Evolutionary conservation across 1,140 invertebrate genomes (phyloP).

Genomic region (Pseudachorutes palmiensis): DNA sequence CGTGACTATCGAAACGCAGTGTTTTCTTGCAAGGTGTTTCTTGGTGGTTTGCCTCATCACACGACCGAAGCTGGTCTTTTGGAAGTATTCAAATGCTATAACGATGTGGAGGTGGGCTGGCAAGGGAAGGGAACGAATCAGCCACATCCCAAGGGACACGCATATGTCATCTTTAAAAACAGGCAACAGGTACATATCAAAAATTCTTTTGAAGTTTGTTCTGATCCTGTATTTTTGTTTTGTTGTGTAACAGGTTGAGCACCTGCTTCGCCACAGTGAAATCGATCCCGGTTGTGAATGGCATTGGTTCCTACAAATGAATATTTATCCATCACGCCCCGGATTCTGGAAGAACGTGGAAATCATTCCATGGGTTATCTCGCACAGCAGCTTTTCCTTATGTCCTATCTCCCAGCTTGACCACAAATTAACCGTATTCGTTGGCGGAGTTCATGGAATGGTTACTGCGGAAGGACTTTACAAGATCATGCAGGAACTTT

Average conservation of each 20-base stretch:
- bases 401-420: conserved; percentile 74
- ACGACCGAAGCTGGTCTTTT: conserved; percentile 74
- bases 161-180: conserved; percentile 88
- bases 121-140: conserved; percentile 73
- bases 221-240: no score
- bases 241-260: conserved; percentile 54
- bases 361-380: conserved; percentile 82
- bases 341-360: conserved; percentile 74
- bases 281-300: conserved; percentile 58
- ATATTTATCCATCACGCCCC: conserved; percentile 74
- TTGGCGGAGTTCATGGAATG: conserved; percentile 95
- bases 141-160: conserved; percentile 69
- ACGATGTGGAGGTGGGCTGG: conserved; percentile 85
- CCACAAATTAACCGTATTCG: conserved; percentile 84
- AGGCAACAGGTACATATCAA: conserved; percentile 60
- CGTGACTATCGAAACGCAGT: conserved; percentile 55
- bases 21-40: conserved; percentile 68
- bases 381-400: conserved; percentile 79
- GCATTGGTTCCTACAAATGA: conserved; percentile 81
- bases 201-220: background rate
- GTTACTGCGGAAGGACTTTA: conserved; percentile 83
- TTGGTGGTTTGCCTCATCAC: conserved; percentile 95
- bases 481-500: conserved; percentile 90
- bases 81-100: conserved; percentile 74
- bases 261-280: conserved; percentile 71